A percentile compares a stretch with the other conserved stretches of the same genome.
Evolutionary conservation across 2,888 invertebrate species (phyloP).

Genomic region (Platycheirus albimanus): DNA sequence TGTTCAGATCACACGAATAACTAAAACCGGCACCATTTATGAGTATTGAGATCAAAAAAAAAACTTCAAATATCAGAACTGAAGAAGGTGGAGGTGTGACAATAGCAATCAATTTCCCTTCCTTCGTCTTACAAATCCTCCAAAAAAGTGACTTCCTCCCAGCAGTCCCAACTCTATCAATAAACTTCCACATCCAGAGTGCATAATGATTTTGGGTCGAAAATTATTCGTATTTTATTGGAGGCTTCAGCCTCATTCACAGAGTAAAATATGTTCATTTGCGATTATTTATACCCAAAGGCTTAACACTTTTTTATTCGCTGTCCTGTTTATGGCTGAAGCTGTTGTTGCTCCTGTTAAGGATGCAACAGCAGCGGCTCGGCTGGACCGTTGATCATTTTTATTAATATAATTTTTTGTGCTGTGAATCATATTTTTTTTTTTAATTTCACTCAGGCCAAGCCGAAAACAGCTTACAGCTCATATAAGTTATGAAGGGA

Average conservation of each 20-base stretch:
- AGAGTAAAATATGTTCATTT: constrained; percentile 70
- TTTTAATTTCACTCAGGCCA: constrained; percentile 56
- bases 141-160: neutral
- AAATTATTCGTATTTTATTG: constrained; percentile 34
- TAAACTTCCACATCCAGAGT: constrained; percentile 24
- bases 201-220: constrained; percentile 28
- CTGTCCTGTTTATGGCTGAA: constrained; percentile 22
- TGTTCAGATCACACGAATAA: no score
- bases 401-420: constrained; percentile 67
- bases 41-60: constrained; percentile 34
- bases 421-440: constrained; percentile 17
- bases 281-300: constrained; percentile 74
- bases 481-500: constrained; percentile 70
- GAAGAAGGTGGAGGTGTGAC: constrained; percentile 75
- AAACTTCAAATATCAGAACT: constrained; percentile 30
- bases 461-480: constrained; percentile 10
- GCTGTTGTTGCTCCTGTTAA: constrained; percentile 63
- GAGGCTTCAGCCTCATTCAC: constrained; percentile 60
- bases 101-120: constrained; percentile 74
- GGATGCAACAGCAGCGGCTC: constrained; percentile 18
- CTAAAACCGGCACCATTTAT: no score
- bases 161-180: neutral
- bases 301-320: constrained; percentile 62
- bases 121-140: neutral
- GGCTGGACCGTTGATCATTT: constrained; percentile 67